Conservation (phyloP, 2,888 invertebrate species). For the Polyploca ridens region DNA sequence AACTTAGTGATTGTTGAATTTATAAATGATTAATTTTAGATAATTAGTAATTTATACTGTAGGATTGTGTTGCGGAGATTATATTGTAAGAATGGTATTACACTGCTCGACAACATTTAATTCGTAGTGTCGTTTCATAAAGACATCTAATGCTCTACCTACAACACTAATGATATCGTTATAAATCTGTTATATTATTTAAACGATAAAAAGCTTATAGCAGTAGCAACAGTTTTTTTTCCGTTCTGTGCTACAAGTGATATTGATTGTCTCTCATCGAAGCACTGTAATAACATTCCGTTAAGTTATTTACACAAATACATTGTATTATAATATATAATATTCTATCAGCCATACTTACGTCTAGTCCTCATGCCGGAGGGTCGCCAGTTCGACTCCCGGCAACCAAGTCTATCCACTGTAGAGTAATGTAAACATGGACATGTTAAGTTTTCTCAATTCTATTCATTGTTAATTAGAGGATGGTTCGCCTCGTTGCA, state of each 20-base stretch:
- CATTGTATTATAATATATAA: slow-evolving; percentile 5
- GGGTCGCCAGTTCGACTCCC: slow-evolving; percentile 30
- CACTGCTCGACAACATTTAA: neutral
- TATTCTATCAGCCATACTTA: neutral
- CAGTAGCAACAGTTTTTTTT: neutral
- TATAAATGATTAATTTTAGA: slow-evolving; percentile 11
- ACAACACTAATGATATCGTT: too few species aligned
- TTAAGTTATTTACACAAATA: slow-evolving; percentile 3
- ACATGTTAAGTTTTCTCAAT: slow-evolving; percentile 72
- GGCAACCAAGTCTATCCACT: slow-evolving; percentile 35
- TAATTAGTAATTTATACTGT: neutral
- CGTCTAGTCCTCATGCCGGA: slow-evolving; percentile 33
- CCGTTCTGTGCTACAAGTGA: neutral
- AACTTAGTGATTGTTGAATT: slow-evolving; percentile 9
- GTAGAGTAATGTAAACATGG: slow-evolving; percentile 32
- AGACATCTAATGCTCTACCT: neutral
- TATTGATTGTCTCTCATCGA: neutral
- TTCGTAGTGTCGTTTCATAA: neutral
- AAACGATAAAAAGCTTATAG: neutral
- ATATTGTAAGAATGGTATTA: slow-evolving; percentile 8
- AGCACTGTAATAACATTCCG: slow-evolving; percentile 8
- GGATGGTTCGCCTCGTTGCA: slow-evolving; percentile 23
- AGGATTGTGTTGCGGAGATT: neutral
- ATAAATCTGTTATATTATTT: neutral
- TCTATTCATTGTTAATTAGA: slow-evolving; percentile 62